Evolutionary conservation across 2,113 vertebrate species (phyloP), one percentile per base, ranked within the genome.

Genomic region (Macrotus californicus): DNA sequence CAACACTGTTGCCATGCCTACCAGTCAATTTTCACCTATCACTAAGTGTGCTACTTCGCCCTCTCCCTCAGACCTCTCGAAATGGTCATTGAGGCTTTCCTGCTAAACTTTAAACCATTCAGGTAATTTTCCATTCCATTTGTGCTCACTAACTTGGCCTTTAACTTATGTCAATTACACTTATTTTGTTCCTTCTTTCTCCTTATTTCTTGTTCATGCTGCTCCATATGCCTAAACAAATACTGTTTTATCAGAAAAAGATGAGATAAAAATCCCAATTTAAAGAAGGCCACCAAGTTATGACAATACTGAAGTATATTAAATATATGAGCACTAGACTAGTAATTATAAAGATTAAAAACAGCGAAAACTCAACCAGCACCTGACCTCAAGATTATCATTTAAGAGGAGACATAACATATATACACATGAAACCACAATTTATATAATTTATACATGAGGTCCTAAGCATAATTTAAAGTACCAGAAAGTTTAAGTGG

Each of bases 71-170:
- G 46, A 94, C 81, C 83, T 92, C 70, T 89, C 48, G 11, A 93
- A 91, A 95, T 54, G 92, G 61, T 89, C 48, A 87, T 8, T 77
- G 16, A 90, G 83, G n/a, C 10, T 87, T 77, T 92, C 87, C 69
- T 75, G 26, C 36, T 90, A 92, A 95, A 87, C 85, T 66, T 96
- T 72, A 96, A 93, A 80, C 31, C 26, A 94, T 39, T 11, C 50
- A 85, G 24, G 56, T 76, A 95, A 94, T 81, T 93, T 95, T 96
- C 77, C 50, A 81, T 91, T 91, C 93, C 77, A 84, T 91, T 9
- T 84, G 24, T 87, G 56, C 94, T 90, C 94, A 59, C 22, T 94
- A 95, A 96, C 26, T 91, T 67, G 94, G 50, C 43, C 93, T 76
- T 81, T 64, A 50, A 77, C 48, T 82, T 81, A 88, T 31, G 19